Evolutionary conservation across 2,888 invertebrate genomes (phyloP).

Genomic region (Archaeoteleia sp.): DNA sequence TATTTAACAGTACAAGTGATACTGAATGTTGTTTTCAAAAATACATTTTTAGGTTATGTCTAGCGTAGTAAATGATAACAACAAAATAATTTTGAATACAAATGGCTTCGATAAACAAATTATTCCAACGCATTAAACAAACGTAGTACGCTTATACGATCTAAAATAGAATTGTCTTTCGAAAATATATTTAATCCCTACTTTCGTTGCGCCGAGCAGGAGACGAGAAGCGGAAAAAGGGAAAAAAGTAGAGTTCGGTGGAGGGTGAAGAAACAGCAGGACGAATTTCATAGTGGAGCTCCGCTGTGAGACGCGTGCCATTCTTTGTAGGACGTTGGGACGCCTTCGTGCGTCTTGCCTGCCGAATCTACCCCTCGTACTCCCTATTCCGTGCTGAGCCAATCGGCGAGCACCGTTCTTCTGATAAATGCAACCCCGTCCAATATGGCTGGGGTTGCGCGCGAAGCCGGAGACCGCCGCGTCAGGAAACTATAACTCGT

Average conservation of each 20-base stretch:
- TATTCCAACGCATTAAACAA: too few species aligned
- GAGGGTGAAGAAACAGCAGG: constrained; percentile 6
- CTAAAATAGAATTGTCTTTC: neutral
- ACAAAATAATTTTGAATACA: too few species aligned
- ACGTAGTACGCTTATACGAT: neutral
- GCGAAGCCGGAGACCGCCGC: constrained; percentile 56
- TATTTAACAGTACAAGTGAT: too few species aligned
- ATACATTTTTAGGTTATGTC: too few species aligned
- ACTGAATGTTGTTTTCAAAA: too few species aligned
- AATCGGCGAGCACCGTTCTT: constrained; percentile 44
- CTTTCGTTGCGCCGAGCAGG: neutral
- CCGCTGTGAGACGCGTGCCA: constrained; percentile 68
- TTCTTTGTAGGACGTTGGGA: constrained; percentile 68
- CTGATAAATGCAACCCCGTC: constrained; percentile 55
- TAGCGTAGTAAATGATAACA: too few species aligned
- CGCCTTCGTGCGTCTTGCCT: constrained; percentile 56
- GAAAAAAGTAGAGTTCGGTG: constrained; percentile 4
- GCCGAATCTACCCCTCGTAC: constrained; percentile 39
- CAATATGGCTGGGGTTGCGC: constrained; percentile 70
- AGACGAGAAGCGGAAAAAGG: constrained; percentile 6
- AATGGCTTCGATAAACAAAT: too few species aligned
- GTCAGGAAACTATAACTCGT: constrained; percentile 60
- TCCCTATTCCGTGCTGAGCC: constrained; percentile 30
- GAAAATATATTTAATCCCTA: neutral
- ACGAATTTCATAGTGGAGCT: constrained; percentile 31